These are phyloP conservation scores for Corvus cornix DNA, from an alignment of 2,113 vertebrate genomes.

Conservation along the genomic window DNA sequence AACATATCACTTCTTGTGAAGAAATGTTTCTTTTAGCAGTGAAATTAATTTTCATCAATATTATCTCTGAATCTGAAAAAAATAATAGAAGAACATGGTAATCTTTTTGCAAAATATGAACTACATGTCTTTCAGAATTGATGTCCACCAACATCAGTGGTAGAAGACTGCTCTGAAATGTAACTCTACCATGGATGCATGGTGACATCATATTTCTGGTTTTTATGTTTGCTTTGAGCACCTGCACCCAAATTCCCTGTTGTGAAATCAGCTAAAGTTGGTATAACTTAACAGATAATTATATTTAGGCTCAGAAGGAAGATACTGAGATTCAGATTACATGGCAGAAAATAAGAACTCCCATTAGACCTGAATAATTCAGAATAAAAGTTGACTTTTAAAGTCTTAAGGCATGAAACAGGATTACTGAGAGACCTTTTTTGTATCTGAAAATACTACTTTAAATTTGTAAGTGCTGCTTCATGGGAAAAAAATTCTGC, in stretches of 20 bases:
- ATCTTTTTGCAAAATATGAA: background rate
- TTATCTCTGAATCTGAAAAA: background rate
- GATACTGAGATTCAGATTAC: background rate
- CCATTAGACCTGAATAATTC: background rate
- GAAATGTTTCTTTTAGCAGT: background rate
- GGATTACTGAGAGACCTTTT: background rate
- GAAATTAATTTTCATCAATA: background rate
- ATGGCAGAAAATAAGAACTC: background rate
- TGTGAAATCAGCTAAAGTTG: background rate
- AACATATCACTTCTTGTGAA: background rate
- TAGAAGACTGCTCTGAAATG: background rate
- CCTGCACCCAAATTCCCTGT: background rate
- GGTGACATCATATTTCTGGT: background rate
- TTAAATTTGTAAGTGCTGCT: background rate
- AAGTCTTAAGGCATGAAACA: background rate
- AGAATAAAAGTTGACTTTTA: background rate
- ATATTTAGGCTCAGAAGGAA: background rate
- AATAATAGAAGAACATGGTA: background rate
- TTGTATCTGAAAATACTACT: background rate
- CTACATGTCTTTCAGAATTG: background rate
- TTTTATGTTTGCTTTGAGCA: background rate
- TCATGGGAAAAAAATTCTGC: background rate
- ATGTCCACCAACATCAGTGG: background rate
- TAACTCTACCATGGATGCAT: background rate
- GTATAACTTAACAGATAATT: conserved; percentile 33